A percentile compares a stretch with the other conserved stretches of the same genome.
Evolutionary conservation across 2,888 invertebrate species (phyloP).

Genomic region (Opisthograptis luteolata): DNA sequence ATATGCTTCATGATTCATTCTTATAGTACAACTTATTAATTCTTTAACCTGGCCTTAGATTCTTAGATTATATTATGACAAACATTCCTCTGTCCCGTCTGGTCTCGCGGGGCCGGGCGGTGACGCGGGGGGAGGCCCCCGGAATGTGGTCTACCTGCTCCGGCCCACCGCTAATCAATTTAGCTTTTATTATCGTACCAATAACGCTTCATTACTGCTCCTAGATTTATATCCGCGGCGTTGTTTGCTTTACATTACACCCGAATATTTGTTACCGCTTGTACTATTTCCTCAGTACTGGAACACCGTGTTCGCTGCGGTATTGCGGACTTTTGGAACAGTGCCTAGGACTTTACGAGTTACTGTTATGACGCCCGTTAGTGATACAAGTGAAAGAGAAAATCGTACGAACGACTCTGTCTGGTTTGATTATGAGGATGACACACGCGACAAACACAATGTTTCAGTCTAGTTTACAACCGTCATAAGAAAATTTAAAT

Average conservation of each 20-base stretch:
- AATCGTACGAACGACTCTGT: conserved; percentile 45
- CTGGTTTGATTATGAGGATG: conserved; percentile 42
- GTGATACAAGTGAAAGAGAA: conserved; percentile 43
- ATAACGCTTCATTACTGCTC: conserved; percentile 79
- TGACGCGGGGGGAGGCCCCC: conserved; percentile 44
- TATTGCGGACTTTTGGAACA: conserved; percentile 49
- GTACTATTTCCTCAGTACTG: conserved; percentile 33
- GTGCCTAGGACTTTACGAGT: conserved; percentile 57
- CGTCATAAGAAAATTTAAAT: conserved; percentile 43
- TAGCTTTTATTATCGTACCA: conserved; percentile 81
- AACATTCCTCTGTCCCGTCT: conserved; percentile 60
- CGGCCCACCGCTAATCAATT: conserved; percentile 81
- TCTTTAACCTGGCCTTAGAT: conserved; percentile 57
- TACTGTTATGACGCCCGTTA: conserved; percentile 43
- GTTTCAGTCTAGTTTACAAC: conserved; percentile 38
- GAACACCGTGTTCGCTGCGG: conserved; percentile 43
- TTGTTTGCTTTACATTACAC: conserved; percentile 66
- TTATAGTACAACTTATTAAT: conserved; percentile 60
- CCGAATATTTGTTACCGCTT: conserved; percentile 19
- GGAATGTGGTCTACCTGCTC: conserved; percentile 82
- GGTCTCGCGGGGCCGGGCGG: conserved; percentile 38
- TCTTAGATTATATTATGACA: conserved; percentile 72
- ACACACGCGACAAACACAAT: conserved; percentile 48
- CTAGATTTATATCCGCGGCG: conserved; percentile 61
- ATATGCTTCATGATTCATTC: conserved; percentile 20